Evolutionary conservation across 1,140 invertebrate species (phyloP).

Genomic region (Metopolophium dirhodum): DNA sequence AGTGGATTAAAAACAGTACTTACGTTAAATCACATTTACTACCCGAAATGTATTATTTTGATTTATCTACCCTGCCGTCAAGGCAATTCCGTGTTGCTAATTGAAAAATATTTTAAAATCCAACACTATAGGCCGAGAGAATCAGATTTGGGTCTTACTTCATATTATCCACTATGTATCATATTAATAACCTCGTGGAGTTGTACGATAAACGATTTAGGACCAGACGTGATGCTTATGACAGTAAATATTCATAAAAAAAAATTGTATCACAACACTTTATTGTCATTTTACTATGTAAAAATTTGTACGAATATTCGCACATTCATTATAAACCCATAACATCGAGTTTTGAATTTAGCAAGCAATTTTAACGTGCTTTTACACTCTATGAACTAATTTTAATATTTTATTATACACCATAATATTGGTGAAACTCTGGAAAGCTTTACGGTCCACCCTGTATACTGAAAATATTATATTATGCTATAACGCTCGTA

Average conservation of each 20-base stretch:
- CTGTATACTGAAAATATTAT: not conserved
- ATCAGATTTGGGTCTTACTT: not conserved
- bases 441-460: not conserved
- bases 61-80: not conserved
- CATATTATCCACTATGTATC: not conserved
- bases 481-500: not conserved
- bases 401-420: too few relatives aligned
- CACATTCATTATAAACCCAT: too few relatives aligned
- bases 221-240: not conserved
- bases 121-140: too few relatives aligned
- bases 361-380: not conserved
- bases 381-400: not conserved
- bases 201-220: too few relatives aligned
- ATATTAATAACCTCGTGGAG: too few relatives aligned
- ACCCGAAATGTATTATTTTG: not conserved
- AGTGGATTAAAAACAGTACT: not conserved
- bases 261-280: too few relatives aligned
- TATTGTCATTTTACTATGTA: too few relatives aligned
- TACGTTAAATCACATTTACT: fast-evolving
- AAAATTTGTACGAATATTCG: too few relatives aligned
- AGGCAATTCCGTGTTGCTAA: not conserved
- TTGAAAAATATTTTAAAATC: not conserved
- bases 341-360: too few relatives aligned
- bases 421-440: not conserved
- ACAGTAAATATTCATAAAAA: not conserved